Percentiles rank a stretch among this genome's conserved stretches.
phyloP scores from a whole-genome alignment of 2,888 invertebrate genomes.

The Syritta pipiens region DNA sequence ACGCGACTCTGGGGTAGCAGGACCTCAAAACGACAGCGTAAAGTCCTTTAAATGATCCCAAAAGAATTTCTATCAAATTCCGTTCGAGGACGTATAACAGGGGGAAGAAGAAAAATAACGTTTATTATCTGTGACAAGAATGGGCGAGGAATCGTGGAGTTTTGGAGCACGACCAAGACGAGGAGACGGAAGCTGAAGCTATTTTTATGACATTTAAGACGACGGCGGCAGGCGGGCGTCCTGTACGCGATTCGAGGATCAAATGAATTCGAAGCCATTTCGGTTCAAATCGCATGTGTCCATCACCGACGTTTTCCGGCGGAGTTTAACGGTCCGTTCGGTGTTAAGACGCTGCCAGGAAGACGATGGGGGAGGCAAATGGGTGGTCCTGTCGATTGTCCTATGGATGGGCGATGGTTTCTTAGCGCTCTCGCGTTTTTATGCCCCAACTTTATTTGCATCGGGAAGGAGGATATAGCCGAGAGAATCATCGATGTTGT shows the following conservation, averaged over 20 bases:
- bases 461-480: not conserved
- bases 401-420: no score
- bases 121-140: constrained; percentile 35
- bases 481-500: not conserved
- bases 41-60: constrained; percentile 23
- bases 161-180: no score
- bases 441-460: constrained; percentile 25
- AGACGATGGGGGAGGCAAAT: not conserved
- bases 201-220: constrained; percentile 24
- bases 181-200: no score
- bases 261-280: not conserved
- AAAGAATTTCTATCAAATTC: constrained; percentile 31
- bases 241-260: not conserved
- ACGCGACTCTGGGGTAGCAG: no score
- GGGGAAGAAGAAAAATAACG: constrained; percentile 9
- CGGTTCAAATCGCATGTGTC: constrained; percentile 12
- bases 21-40: not conserved
- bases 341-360: not conserved
- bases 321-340: not conserved
- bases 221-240: not conserved
- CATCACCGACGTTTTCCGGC: not conserved
- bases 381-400: not conserved
- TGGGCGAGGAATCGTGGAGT: not conserved
- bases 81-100: no score
- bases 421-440: not conserved